Evolutionary conservation across 2,113 vertebrate genomes (phyloP).

Genomic region (Hylia prasina): DNA sequence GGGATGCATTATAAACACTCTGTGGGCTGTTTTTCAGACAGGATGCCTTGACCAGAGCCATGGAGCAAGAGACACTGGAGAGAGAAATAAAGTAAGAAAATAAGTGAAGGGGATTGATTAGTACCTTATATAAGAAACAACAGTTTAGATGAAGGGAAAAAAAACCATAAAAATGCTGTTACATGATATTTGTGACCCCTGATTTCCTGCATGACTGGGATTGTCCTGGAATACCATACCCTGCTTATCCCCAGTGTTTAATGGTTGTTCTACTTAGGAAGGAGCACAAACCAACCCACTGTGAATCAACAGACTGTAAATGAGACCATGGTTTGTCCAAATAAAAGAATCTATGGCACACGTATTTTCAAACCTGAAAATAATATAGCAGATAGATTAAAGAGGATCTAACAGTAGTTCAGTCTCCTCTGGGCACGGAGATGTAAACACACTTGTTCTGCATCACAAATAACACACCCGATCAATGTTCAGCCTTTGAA

Average conservation of each 20-base stretch:
- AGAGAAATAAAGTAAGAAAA: background rate
- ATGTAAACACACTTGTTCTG: conserved; percentile 39
- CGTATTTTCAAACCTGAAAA: background rate
- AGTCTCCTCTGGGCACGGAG: background rate
- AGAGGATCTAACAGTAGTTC: background rate
- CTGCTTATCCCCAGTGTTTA: background rate
- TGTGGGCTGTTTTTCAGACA: background rate
- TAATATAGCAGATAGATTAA: background rate
- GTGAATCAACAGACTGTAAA: background rate
- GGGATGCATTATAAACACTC: background rate
- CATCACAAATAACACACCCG: conserved; percentile 19
- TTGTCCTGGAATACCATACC: background rate
- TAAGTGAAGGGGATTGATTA: background rate
- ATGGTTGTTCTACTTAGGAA: background rate
- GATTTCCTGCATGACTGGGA: background rate
- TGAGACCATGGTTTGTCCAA: background rate
- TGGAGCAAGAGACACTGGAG: background rate
- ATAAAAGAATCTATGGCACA: background rate
- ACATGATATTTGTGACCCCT: background rate
- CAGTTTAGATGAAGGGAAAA: background rate
- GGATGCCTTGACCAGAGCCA: background rate
- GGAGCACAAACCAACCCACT: background rate
- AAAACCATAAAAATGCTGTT: background rate
- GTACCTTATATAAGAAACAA: background rate
- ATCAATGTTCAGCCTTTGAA: conserved; percentile 53